These are phyloP conservation scores for Narcine bancroftii DNA, from an alignment of 2,113 vertebrate genomes.

Conservation along the genomic window DNA sequence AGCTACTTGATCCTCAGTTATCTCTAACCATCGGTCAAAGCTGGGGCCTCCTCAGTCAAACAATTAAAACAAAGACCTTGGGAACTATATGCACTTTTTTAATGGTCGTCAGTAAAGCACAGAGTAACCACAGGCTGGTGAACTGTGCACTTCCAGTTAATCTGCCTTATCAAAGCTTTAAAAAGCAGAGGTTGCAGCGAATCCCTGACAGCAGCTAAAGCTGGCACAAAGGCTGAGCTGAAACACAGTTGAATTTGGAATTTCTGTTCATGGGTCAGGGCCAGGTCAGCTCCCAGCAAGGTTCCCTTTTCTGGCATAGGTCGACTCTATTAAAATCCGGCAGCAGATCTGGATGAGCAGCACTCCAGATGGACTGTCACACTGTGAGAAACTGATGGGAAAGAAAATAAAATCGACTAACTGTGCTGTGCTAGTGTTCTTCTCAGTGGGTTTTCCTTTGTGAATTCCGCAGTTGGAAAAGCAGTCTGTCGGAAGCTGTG, in stretches of 20 bases:
- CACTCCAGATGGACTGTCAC: neutral
- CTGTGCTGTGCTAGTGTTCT: neutral
- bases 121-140: neutral
- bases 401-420: neutral
- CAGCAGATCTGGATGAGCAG: neutral
- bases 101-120: neutral
- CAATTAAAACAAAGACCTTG: neutral
- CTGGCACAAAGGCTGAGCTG: neutral
- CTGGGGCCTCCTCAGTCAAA: neutral
- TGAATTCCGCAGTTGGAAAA: neutral
- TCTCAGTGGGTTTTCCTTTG: neutral
- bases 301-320: neutral
- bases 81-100: neutral
- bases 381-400: neutral
- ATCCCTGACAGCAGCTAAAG: neutral
- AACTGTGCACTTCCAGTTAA: neutral
- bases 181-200: neutral
- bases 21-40: neutral
- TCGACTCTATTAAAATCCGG: neutral
- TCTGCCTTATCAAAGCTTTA: neutral
- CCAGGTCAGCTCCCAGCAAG: neutral
- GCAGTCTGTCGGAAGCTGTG: slow-evolving; percentile 18
- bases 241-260: neutral
- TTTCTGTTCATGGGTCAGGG: neutral
- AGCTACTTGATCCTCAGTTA: neutral